A percentile compares a stretch with the other conserved stretches of the same genome.
These are phyloP conservation scores for Kryptolebias marmoratus DNA, from an alignment of 2,113 vertebrate genomes.

Conservation along the genomic window DNA sequence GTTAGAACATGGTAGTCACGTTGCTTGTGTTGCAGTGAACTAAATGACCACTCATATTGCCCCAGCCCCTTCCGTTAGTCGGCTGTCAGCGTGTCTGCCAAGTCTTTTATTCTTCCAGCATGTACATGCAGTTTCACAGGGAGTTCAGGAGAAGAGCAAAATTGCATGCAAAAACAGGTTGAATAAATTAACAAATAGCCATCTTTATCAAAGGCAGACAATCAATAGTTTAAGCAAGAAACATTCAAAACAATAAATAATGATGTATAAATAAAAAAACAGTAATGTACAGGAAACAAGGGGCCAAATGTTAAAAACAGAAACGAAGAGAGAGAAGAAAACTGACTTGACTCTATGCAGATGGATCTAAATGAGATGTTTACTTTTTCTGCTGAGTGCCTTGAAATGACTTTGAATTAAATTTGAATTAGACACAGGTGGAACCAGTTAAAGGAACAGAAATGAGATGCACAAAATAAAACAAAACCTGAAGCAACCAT, in stretches of 20 bases:
- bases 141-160: neutral
- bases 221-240: neutral
- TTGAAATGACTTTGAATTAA: neutral
- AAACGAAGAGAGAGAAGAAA: no score
- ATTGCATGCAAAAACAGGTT: neutral
- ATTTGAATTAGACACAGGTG: neutral
- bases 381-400: neutral
- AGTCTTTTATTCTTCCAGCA: neutral
- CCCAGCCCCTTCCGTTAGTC: neutral
- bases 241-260: neutral
- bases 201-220: neutral
- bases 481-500: no score
- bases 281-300: neutral
- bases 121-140: neutral
- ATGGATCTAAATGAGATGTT: neutral
- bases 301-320: fast-evolving
- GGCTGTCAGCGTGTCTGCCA: neutral
- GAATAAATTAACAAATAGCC: neutral
- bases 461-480: neutral
- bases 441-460: no score
- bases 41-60: neutral
- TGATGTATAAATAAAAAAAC: neutral
- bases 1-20: slow-evolving; percentile 2
- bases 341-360: no score
- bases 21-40: neutral